phyloP scores from a whole-genome alignment of 1,140 invertebrate species.

The Helicorthomorpha holstii region DNA sequence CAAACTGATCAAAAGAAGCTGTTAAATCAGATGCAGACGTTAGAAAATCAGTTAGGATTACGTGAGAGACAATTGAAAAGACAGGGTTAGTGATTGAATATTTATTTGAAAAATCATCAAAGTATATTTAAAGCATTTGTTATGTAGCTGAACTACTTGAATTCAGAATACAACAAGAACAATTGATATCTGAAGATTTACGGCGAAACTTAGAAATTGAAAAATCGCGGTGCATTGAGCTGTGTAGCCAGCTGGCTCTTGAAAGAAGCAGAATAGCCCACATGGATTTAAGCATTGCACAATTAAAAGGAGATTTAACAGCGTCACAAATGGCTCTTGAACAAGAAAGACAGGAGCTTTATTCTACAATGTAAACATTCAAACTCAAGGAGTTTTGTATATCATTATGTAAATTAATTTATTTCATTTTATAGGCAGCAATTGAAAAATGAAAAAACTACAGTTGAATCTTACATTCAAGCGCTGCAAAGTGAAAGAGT shows the following conservation, averaged over 20 bases:
- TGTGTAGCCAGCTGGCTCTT: neutral
- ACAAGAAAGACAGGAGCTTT: neutral
- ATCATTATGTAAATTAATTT: neutral
- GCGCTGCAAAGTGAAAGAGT: constrained; percentile 2
- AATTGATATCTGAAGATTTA: constrained; percentile 4
- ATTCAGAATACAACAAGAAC: constrained; percentile 2
- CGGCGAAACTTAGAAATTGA: constrained; percentile 4
- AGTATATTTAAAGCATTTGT: neutral
- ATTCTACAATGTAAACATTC: neutral
- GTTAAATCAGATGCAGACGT: constrained; percentile 7
- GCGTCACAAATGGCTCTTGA: neutral
- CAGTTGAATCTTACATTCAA: neutral
- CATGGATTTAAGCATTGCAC: neutral
- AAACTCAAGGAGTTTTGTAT: neutral
- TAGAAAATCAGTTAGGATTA: constrained; percentile 17
- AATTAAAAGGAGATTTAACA: neutral
- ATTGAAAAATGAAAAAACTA: neutral
- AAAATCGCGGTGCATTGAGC: constrained; percentile 4
- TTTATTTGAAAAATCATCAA: neutral
- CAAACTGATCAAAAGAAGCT: constrained; percentile 8
- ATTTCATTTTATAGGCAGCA: neutral
- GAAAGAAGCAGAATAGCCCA: neutral
- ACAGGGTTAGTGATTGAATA: neutral
- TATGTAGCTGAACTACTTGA: constrained; percentile 5
- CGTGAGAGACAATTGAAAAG: constrained; percentile 2